Evolutionary conservation across 2,888 invertebrate species (phyloP).

Genomic region (Mellilla xanthometata): DNA sequence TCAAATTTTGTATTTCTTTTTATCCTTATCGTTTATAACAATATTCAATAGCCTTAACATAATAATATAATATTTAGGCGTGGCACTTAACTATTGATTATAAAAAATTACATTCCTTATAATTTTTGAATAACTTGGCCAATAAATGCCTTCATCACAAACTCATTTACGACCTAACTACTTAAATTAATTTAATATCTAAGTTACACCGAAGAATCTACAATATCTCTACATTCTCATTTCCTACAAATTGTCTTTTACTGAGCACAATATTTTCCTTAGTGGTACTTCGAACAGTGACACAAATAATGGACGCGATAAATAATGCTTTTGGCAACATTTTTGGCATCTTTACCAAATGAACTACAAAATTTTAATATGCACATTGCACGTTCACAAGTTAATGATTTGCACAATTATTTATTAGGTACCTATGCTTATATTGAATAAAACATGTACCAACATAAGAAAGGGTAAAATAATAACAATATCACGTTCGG

Average conservation of each 20-base stretch:
- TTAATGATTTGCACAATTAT: background rate
- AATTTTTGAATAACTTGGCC: constrained; percentile 68
- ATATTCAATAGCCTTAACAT: constrained; percentile 74
- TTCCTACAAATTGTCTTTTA: constrained; percentile 70
- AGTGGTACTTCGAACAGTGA: constrained; percentile 39
- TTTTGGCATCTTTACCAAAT: constrained; percentile 74
- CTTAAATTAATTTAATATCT: constrained; percentile 38
- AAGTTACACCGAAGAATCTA: constrained; percentile 42
- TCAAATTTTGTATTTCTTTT: constrained; percentile 68
- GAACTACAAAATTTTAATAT: constrained; percentile 33
- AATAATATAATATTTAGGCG: constrained; percentile 71
- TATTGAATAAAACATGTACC: no score
- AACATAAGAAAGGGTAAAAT: no score
- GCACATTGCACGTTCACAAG: background rate
- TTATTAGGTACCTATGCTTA: no score
- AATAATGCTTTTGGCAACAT: constrained; percentile 71
- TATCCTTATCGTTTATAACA: constrained; percentile 66
- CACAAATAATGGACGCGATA: constrained; percentile 57
- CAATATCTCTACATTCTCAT: constrained; percentile 48
- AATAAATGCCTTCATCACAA: constrained; percentile 78
- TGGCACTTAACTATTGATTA: constrained; percentile 74
- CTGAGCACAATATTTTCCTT: constrained; percentile 65
- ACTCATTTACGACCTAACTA: constrained; percentile 40
- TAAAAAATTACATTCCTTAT: constrained; percentile 67
- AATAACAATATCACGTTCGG: no score